phyloP scores from a whole-genome alignment of 1,140 invertebrate genomes.

The Philotrypesis tridentata region DNA sequence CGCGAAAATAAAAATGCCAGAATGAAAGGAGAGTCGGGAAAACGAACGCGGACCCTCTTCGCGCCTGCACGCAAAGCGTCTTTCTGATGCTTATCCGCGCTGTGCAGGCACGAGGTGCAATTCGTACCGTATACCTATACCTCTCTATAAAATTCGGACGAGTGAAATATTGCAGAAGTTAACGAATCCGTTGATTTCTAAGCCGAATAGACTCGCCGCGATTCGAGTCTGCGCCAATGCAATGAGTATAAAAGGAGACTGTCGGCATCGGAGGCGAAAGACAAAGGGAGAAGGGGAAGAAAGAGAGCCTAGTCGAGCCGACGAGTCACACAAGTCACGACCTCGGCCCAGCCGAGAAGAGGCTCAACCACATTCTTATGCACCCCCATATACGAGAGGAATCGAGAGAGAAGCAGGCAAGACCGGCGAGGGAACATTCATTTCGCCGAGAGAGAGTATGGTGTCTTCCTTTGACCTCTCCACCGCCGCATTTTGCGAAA shows the following conservation, averaged over 20 bases:
- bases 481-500: not conserved
- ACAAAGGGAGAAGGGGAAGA: constrained; percentile 26
- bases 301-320: not conserved
- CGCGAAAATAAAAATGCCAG: not conserved
- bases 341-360: constrained; percentile 38
- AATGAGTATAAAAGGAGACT: not conserved
- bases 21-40: not conserved
- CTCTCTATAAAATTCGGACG: too few relatives aligned
- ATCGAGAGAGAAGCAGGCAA: not conserved
- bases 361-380: constrained; percentile 52
- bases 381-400: constrained; percentile 29
- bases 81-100: not conserved
- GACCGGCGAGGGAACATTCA: not conserved
- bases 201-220: not conserved
- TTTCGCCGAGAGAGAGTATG: too few relatives aligned
- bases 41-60: not conserved
- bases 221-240: too few relatives aligned
- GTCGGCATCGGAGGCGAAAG: constrained; percentile 6
- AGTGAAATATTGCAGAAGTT: not conserved
- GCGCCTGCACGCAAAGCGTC: too few relatives aligned
- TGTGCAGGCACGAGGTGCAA: not conserved
- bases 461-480: too few relatives aligned
- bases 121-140: too few relatives aligned
- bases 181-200: not conserved
- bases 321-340: constrained; percentile 48